A percentile compares a stretch with the other conserved stretches of the same genome.
These are phyloP conservation scores for Eupithecia dodoneata DNA, from an alignment of 2,888 invertebrate genomes.

Conservation along the genomic window DNA sequence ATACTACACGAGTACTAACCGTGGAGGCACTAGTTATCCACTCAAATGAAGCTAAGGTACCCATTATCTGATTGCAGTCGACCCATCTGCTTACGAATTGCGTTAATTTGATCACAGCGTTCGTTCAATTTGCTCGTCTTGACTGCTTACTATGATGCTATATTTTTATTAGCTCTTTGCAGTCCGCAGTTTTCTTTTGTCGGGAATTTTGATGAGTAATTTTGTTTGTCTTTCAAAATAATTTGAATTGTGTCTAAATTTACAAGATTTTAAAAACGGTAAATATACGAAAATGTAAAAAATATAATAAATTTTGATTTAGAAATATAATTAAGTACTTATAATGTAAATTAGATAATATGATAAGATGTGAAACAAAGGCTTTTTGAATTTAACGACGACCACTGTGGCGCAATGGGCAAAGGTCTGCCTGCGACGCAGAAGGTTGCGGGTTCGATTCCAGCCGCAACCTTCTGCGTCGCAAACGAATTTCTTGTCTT, in stretches of 20 bases:
- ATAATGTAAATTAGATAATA: too few relatives aligned
- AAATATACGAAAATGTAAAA: too few relatives aligned
- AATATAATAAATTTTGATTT: too few relatives aligned
- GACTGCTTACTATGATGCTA: neutral
- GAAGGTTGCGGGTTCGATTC: too few relatives aligned
- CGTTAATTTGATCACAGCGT: conserved; percentile 56
- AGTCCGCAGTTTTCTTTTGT: neutral
- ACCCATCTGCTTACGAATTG: conserved; percentile 54
- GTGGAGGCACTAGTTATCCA: conserved; percentile 11
- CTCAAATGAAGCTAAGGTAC: conserved; percentile 15
- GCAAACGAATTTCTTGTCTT: too few relatives aligned
- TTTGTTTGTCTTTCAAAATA: neutral
- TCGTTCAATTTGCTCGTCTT: conserved; percentile 20
- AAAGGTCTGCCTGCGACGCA: too few relatives aligned
- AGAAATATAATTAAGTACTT: too few relatives aligned
- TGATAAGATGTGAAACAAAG: too few relatives aligned
- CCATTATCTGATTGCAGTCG: conserved; percentile 36
- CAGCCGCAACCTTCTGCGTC: too few relatives aligned
- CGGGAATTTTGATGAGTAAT: neutral
- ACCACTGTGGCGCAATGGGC: too few relatives aligned
- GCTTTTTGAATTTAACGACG: too few relatives aligned
- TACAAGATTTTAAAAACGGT: neutral
- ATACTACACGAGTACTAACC: neutral
- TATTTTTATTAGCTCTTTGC: neutral
- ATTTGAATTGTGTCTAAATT: neutral